Percentiles rank a stretch among this genome's conserved stretches.
Evolutionary conservation across 2,113 vertebrate genomes (phyloP).

Genomic region (Coryphaenoides rupestris): DNA sequence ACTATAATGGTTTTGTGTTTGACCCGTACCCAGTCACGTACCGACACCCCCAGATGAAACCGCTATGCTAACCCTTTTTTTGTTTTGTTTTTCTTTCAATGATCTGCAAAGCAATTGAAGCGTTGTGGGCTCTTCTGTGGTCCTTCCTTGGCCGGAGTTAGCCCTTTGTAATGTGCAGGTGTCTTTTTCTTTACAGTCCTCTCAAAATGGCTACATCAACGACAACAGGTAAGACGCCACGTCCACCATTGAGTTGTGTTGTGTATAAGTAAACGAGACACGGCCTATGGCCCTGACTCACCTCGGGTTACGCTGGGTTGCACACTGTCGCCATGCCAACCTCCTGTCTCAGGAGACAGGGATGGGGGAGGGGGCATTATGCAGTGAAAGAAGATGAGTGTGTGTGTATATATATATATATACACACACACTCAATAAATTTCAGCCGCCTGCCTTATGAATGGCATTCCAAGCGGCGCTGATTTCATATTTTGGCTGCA

Average conservation of each 20-base stretch:
- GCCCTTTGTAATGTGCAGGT: conserved; percentile 72
- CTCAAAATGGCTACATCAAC: conserved; percentile 95
- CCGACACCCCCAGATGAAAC: too few species aligned
- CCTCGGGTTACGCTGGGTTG: conserved; percentile 5
- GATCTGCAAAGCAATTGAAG: neutral
- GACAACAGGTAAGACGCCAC: conserved; percentile 89
- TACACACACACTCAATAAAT: too few species aligned
- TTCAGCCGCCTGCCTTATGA: too few species aligned
- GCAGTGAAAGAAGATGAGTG: too few species aligned
- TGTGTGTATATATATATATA: too few species aligned
- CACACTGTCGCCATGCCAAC: too few species aligned
- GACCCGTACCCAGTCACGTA: too few species aligned
- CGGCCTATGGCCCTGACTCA: neutral
- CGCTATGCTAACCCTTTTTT: neutral
- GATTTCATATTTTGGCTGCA: conserved; percentile 4
- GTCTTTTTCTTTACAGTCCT: conserved; percentile 83
- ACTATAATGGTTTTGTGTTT: too few species aligned
- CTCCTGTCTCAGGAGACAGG: too few species aligned
- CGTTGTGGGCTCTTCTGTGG: conserved; percentile 13
- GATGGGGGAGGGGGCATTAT: too few species aligned
- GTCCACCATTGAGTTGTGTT: conserved; percentile 19
- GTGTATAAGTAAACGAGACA: conserved; percentile 1
- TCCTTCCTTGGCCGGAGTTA: conserved; percentile 19
- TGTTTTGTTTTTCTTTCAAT: neutral
- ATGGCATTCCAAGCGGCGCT: too few species aligned